phyloP scores from a whole-genome alignment of 2,113 vertebrate species.

The Tragelaphus buxtoni region DNA sequence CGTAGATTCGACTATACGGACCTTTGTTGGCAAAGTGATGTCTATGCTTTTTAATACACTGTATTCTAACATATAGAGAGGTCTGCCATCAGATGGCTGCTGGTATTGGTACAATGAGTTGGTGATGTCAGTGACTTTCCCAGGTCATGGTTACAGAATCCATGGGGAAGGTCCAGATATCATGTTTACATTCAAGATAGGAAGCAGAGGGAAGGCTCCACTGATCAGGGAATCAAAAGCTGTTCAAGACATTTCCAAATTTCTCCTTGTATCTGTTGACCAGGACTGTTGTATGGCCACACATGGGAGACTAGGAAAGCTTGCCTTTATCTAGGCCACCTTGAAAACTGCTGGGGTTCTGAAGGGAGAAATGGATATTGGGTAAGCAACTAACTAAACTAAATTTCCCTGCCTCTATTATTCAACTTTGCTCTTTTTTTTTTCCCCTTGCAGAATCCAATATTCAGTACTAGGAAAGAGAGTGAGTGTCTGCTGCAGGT shows the following conservation, averaged over 20 bases:
- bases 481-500: not conserved
- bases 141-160: not conserved
- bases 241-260: not conserved
- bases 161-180: not conserved
- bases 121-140: not conserved
- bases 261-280: not conserved
- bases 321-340: not conserved
- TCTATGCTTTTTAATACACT: not conserved
- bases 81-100: not conserved
- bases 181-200: not conserved
- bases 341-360: constrained; percentile 1
- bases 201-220: not conserved
- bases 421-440: constrained; percentile 16
- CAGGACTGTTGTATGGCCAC: not conserved
- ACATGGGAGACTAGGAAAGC: not conserved
- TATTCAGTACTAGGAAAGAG: not conserved
- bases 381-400: not conserved
- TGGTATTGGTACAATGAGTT: not conserved
- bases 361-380: not conserved
- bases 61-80: not conserved
- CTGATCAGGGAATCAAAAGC: not conserved
- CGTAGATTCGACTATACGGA: not conserved
- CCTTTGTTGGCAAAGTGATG: not conserved
- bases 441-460: not conserved
- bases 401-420: not conserved